Evolutionary conservation across 2,888 invertebrate genomes (phyloP).

Genomic region (Rhyacophila evoluta): DNA sequence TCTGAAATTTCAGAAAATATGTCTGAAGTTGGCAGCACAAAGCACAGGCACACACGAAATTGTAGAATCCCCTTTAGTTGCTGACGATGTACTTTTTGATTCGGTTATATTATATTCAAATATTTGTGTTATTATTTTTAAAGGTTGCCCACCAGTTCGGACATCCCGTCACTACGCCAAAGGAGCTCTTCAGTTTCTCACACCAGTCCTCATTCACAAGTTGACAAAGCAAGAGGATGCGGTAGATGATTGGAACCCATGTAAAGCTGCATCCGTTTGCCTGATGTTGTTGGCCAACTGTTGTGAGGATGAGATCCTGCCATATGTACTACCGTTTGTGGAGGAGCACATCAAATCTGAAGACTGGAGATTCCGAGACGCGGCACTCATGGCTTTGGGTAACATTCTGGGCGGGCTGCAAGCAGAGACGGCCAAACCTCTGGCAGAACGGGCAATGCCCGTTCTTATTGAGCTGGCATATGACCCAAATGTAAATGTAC

Average conservation of each 20-base stretch:
- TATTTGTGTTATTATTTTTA: no score
- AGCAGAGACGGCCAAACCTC: conserved; percentile 84
- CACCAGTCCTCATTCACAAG: conserved; percentile 93
- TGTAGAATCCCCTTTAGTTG: no score
- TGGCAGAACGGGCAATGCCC: conserved; percentile 97
- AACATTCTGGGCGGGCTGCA: conserved; percentile 94
- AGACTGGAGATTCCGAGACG: conserved; percentile 95
- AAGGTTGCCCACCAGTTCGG: conserved; percentile 92
- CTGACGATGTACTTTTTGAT: no score
- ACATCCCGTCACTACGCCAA: conserved; percentile 98
- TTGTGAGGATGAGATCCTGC: conserved; percentile 97
- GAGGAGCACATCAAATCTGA: conserved; percentile 92
- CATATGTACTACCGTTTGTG: conserved; percentile 95
- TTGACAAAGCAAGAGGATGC: conserved; percentile 96
- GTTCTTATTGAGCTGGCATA: conserved; percentile 95
- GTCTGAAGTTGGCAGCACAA: no score
- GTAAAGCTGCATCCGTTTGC: conserved; percentile 99
- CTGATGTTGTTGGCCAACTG: conserved; percentile 97
- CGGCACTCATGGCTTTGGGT: conserved; percentile 99
- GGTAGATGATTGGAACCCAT: conserved; percentile 97
- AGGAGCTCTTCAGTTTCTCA: conserved; percentile 94
- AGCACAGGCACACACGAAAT: no score
- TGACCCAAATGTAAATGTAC: conserved; percentile 92
- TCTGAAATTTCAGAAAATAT: no score
- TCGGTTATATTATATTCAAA: no score